Conservation (phyloP, 1,140 invertebrate genomes). For the Asobara japonica region DNA sequence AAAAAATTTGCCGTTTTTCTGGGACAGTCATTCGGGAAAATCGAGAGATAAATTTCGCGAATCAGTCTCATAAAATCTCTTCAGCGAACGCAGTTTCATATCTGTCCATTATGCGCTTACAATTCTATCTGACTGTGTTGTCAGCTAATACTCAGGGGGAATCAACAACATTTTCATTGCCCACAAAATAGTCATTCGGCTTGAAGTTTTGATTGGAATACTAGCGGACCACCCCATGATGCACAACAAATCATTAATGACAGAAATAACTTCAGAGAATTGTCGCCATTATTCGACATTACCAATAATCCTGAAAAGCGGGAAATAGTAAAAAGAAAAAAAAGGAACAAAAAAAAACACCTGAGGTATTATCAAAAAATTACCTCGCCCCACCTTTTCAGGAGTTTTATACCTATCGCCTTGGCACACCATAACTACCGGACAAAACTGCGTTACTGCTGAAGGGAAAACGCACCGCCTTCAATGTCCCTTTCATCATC, state of each 20-base stretch:
- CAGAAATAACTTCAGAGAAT: background rate
- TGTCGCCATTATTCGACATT: background rate
- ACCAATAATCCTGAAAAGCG: background rate
- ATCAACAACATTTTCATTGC: background rate
- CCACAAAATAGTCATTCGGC: background rate
- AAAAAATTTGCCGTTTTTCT: too few species aligned
- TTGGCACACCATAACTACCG: background rate
- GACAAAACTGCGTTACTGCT: background rate
- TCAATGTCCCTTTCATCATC: constrained; percentile 18
- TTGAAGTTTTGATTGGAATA: background rate
- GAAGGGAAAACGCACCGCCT: background rate
- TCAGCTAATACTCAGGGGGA: too few species aligned
- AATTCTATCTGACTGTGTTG: too few species aligned
- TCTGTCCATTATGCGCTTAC: too few species aligned
- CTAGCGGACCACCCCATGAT: background rate
- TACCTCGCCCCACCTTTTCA: background rate
- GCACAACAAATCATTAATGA: background rate
- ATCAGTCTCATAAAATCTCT: too few species aligned
- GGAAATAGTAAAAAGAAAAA: background rate
- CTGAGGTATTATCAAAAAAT: background rate
- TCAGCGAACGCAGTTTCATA: too few species aligned
- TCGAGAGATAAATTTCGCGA: too few species aligned
- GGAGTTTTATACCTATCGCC: background rate
- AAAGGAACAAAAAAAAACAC: background rate
- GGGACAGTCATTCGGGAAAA: too few species aligned